A percentile compares a stretch with the other conserved stretches of the same genome.
These are phyloP conservation scores for Takifugu flavidus DNA, from an alignment of 2,113 vertebrate genomes.

Conservation along the genomic window DNA sequence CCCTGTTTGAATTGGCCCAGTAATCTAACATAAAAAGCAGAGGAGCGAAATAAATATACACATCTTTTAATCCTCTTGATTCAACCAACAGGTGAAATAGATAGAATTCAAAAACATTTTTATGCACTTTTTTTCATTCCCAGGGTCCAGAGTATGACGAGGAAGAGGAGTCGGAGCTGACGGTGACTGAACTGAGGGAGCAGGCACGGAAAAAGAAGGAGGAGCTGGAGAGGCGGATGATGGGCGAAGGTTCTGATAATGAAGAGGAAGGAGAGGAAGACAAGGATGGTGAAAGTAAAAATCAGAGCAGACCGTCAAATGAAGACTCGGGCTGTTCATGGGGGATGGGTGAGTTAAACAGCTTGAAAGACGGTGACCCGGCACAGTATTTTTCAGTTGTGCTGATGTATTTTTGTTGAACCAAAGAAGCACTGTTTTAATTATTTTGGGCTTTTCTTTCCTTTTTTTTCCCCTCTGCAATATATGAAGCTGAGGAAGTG, in stretches of 20 bases:
- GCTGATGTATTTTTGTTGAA: no score
- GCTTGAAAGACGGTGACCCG: no score
- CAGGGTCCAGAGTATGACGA: slow-evolving; percentile 93
- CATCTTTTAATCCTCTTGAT: no score
- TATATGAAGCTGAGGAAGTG: slow-evolving; percentile 82
- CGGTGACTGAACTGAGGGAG: slow-evolving; percentile 88
- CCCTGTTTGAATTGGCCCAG: no score
- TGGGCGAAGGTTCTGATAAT: slow-evolving; percentile 89
- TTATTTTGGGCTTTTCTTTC: background rate
- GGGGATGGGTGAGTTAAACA: slow-evolving; percentile 87
- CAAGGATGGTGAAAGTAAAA: slow-evolving; percentile 20
- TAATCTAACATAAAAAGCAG: no score
- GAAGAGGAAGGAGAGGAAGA: slow-evolving; percentile 65
- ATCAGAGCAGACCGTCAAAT: slow-evolving; percentile 53
- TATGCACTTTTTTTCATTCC: background rate
- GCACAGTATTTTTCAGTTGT: no score
- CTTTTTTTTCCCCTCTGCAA: background rate
- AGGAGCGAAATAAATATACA: no score
- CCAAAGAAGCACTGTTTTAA: background rate
- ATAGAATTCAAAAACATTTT: background rate
- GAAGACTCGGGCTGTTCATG: slow-evolving; percentile 86
- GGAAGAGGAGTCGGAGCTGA: slow-evolving; percentile 90
- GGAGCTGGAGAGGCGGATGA: slow-evolving; percentile 87
- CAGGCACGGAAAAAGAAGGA: slow-evolving; percentile 80
- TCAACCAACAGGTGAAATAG: background rate